These are phyloP conservation scores for Amblyjoppa fuscipennis DNA, from an alignment of 2,888 invertebrate genomes.

Conservation along the genomic window DNA sequence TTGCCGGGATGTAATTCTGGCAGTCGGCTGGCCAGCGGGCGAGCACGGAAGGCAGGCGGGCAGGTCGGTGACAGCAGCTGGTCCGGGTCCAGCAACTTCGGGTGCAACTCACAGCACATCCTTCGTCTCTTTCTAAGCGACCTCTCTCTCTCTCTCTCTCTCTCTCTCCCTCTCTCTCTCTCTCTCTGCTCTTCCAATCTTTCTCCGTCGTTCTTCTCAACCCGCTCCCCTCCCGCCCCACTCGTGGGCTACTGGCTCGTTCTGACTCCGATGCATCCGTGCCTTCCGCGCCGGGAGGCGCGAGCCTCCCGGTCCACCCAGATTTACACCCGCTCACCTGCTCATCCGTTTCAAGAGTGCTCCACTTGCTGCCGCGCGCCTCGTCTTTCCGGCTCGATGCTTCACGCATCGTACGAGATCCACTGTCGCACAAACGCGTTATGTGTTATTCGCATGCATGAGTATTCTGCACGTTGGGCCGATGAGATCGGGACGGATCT, in stretches of 20 bases:
- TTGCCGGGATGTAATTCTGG: conserved; percentile 67
- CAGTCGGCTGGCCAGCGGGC: conserved; percentile 52
- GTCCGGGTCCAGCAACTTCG: conserved; percentile 75
- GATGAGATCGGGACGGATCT: not conserved
- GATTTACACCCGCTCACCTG: conserved; percentile 83
- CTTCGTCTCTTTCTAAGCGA: conserved; percentile 19
- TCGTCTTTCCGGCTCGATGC: conserved; percentile 75
- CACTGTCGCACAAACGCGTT: conserved; percentile 1
- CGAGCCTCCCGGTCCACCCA: conserved; percentile 75
- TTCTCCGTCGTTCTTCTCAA: conserved; percentile 48
- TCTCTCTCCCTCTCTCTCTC: conserved; percentile 15
- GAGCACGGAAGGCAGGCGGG: conserved; percentile 55
- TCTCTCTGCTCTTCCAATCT: conserved; percentile 29
- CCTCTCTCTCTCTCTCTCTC: conserved; percentile 21
- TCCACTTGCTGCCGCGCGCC: conserved; percentile 78
- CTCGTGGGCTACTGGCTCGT: conserved; percentile 47
- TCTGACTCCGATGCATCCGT: conserved; percentile 55
- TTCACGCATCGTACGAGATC: conserved; percentile 58
- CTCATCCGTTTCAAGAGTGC: conserved; percentile 82
- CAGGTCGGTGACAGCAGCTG: conserved; percentile 79
- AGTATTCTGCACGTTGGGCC: not conserved
- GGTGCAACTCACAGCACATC: conserved; percentile 44
- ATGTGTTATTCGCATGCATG: not conserved
- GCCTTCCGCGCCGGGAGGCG: conserved; percentile 42
- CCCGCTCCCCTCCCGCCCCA: conserved; percentile 39